Evolutionary conservation across 2,888 invertebrate species (phyloP).

Genomic region (Drosophila prolongata): DNA sequence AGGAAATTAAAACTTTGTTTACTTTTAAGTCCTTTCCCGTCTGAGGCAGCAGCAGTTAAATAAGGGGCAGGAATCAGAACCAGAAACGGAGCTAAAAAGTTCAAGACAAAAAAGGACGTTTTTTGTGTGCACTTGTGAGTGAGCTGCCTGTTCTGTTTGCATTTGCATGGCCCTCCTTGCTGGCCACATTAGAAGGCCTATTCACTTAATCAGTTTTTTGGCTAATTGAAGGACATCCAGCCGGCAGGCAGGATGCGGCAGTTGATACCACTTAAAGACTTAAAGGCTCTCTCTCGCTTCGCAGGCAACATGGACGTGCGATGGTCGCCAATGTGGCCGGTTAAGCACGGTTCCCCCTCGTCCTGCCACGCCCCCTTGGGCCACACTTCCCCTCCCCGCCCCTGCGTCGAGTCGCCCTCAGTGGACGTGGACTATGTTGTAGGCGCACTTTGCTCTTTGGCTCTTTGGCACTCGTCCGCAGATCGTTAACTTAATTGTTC

Average conservation of each 20-base stretch:
- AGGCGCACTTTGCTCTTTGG: slow-evolving; percentile 48
- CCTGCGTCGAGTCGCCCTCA: neutral
- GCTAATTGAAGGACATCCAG: slow-evolving; percentile 56
- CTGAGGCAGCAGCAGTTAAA: neutral
- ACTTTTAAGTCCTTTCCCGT: slow-evolving; percentile 54
- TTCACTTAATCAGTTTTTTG: slow-evolving; percentile 61
- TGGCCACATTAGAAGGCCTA: slow-evolving; percentile 50
- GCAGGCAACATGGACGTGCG: slow-evolving; percentile 17
- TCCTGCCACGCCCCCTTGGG: slow-evolving; percentile 21
- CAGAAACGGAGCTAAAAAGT: slow-evolving; percentile 3
- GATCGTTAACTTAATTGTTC: slow-evolving; percentile 80
- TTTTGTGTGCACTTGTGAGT: slow-evolving; percentile 1
- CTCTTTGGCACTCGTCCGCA: slow-evolving; percentile 54
- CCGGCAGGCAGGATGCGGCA: slow-evolving; percentile 4
- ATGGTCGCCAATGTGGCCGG: slow-evolving; percentile 32
- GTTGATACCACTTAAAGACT: slow-evolving; percentile 24
- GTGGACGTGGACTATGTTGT: slow-evolving; percentile 10
- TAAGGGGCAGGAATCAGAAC: neutral
- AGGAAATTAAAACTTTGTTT: slow-evolving; percentile 77
- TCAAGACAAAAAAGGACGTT: slow-evolving; percentile 4
- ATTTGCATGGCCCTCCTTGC: slow-evolving; percentile 13
- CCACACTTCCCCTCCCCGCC: neutral
- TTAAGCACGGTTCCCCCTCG: slow-evolving; percentile 27
- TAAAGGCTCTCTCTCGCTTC: slow-evolving; percentile 10
- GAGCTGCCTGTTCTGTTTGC: slow-evolving; percentile 9